phyloP scores from a whole-genome alignment of 1,140 invertebrate genomes.

The Mamestra configurata region DNA sequence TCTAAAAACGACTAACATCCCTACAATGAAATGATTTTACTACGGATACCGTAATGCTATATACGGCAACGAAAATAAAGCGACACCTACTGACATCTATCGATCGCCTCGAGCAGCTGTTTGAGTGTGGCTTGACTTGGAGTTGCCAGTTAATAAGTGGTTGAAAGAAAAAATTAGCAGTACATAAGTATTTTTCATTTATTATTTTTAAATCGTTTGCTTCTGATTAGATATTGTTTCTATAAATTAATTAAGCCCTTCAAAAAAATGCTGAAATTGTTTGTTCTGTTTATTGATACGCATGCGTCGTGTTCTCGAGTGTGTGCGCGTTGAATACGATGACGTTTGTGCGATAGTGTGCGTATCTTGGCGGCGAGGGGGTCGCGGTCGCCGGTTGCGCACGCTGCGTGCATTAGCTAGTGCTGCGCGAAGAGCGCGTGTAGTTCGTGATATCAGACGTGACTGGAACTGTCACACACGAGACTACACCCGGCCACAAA shows the following conservation, averaged over 20 bases:
- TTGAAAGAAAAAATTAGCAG: neutral
- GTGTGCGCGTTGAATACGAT: slow-evolving; percentile 55
- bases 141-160: slow-evolving; percentile 68
- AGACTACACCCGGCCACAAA: slow-evolving; percentile 81
- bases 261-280: neutral
- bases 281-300: slow-evolving; percentile 38
- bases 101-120: slow-evolving; percentile 82
- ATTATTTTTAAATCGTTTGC: neutral
- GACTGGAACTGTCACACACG: slow-evolving; percentile 79
- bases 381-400: slow-evolving; percentile 66
- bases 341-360: slow-evolving; percentile 59
- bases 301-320: slow-evolving; percentile 24
- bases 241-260: too few relatives aligned
- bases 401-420: slow-evolving; percentile 77
- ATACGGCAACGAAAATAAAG: slow-evolving; percentile 85
- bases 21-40: slow-evolving; percentile 71
- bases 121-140: slow-evolving; percentile 36
- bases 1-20: slow-evolving; percentile 6
- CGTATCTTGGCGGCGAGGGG: slow-evolving; percentile 59
- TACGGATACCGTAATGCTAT: slow-evolving; percentile 85
- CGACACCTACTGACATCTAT: slow-evolving; percentile 86
- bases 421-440: slow-evolving; percentile 79
- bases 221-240: neutral
- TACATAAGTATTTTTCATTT: neutral
- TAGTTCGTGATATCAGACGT: slow-evolving; percentile 78